Conservation (phyloP, 2,113 vertebrate species). For the Thalassarche chlororhynchos region DNA sequence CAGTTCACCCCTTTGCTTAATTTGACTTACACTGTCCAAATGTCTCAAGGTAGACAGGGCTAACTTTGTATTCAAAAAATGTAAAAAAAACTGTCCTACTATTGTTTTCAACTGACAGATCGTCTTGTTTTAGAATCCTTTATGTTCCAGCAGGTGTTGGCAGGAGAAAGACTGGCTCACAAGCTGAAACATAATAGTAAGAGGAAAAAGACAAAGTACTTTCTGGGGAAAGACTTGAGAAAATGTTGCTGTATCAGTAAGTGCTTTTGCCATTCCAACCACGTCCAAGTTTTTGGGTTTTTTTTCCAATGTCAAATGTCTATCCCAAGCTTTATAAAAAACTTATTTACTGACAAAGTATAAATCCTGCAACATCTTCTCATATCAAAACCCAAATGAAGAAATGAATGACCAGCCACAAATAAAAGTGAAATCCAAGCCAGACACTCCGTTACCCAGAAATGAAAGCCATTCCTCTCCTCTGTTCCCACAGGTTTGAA, state of each 20-base stretch:
- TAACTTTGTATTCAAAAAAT: not conserved
- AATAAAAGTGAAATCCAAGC: not conserved
- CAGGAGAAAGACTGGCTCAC: not conserved
- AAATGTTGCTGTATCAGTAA: not conserved
- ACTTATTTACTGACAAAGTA: not conserved
- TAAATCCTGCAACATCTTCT: not conserved
- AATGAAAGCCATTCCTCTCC: not conserved
- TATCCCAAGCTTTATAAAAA: not conserved
- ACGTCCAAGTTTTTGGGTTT: not conserved
- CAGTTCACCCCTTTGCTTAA: not conserved
- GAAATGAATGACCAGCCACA: not conserved
- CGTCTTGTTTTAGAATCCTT: not conserved
- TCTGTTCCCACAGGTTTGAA: not conserved
- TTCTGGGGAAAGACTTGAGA: not conserved
- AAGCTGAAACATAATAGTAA: not conserved
- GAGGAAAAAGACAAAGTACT: not conserved
- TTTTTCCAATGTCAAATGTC: not conserved
- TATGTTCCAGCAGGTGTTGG: not conserved
- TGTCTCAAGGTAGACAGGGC: not conserved
- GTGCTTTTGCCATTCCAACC: not conserved
- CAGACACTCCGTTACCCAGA: not conserved
- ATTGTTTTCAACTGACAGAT: not conserved
- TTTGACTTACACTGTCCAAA: not conserved
- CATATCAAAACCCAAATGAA: not conserved
- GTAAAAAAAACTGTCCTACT: not conserved